Evolutionary conservation across 1,140 invertebrate genomes (phyloP).

Genomic region (Drosophila bipectinata): DNA sequence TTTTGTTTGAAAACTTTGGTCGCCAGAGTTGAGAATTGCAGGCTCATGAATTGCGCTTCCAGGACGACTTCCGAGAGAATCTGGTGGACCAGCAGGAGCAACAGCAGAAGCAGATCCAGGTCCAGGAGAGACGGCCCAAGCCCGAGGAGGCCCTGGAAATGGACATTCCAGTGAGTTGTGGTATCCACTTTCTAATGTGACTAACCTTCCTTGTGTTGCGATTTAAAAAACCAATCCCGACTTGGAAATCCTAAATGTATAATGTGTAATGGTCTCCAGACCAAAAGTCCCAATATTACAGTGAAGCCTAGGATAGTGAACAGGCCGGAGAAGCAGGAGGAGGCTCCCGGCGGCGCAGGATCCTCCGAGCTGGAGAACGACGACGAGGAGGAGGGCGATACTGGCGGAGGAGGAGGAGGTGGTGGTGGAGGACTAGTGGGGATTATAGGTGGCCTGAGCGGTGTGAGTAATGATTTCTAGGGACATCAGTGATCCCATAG

Average conservation of each 20-base stretch:
- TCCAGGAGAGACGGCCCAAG: not conserved
- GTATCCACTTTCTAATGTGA: constrained; percentile 26
- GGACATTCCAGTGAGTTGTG: constrained; percentile 42
- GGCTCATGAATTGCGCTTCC: constrained; percentile 20
- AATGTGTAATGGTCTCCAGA: constrained; percentile 29
- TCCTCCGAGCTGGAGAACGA: constrained; percentile 38
- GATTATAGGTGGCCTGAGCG: constrained; percentile 84
- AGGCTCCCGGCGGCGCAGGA: constrained; percentile 5
- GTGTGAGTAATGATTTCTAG: constrained; percentile 77
- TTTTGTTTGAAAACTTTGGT: not conserved
- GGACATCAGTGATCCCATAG: not conserved
- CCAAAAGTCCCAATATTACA: constrained; percentile 66
- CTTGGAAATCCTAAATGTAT: constrained; percentile 33
- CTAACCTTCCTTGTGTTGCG: constrained; percentile 30
- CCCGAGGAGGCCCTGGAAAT: constrained; percentile 12
- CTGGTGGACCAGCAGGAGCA: constrained; percentile 47
- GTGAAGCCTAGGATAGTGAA: constrained; percentile 27
- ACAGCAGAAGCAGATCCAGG: constrained; percentile 34
- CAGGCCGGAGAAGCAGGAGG: constrained; percentile 35
- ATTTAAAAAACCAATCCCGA: constrained; percentile 34
- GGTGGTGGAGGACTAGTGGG: constrained; percentile 84
- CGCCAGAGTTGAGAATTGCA: constrained; percentile 11
- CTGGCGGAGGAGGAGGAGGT: constrained; percentile 40
- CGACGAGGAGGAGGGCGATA: constrained; percentile 60
- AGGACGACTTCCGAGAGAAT: constrained; percentile 77